These are phyloP conservation scores for Canis aureus DNA, from an alignment of 2,113 vertebrate species.

Conservation along the genomic window DNA sequence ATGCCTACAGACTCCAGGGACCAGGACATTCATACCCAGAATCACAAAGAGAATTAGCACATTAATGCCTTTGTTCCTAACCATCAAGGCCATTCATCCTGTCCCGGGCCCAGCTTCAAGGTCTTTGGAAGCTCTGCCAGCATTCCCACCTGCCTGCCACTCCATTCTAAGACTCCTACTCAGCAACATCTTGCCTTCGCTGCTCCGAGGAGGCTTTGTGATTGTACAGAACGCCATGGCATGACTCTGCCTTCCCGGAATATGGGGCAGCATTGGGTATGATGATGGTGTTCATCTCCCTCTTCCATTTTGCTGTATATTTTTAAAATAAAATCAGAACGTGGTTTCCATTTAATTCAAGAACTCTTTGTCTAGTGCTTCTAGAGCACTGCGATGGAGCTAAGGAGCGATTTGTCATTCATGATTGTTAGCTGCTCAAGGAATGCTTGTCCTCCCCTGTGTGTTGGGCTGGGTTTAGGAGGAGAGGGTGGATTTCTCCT, in stretches of 20 bases:
- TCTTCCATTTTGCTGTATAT: background rate
- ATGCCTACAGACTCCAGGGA: background rate
- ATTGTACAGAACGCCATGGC: background rate
- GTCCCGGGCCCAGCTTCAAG: background rate
- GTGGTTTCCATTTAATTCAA: background rate
- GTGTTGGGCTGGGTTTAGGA: background rate
- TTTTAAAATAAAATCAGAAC: background rate
- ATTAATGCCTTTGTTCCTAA: background rate
- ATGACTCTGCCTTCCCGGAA: background rate
- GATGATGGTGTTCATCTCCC: background rate
- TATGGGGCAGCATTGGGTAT: fast-evolving
- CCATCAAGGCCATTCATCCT: background rate
- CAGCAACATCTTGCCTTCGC: background rate
- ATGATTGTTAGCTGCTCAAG: fast-evolving
- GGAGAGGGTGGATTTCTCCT: background rate
- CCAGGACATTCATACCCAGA: background rate
- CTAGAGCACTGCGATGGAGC: background rate
- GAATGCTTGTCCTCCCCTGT: fast-evolving
- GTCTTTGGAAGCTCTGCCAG: background rate
- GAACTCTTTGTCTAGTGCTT: background rate
- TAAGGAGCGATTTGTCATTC: background rate
- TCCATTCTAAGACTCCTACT: background rate
- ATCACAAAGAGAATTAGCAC: slow-evolving; percentile 21
- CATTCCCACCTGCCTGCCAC: background rate
- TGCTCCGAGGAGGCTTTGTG: background rate